Conservation (phyloP, 2,888 invertebrate species). For the Halocaridina rubra region DNA sequence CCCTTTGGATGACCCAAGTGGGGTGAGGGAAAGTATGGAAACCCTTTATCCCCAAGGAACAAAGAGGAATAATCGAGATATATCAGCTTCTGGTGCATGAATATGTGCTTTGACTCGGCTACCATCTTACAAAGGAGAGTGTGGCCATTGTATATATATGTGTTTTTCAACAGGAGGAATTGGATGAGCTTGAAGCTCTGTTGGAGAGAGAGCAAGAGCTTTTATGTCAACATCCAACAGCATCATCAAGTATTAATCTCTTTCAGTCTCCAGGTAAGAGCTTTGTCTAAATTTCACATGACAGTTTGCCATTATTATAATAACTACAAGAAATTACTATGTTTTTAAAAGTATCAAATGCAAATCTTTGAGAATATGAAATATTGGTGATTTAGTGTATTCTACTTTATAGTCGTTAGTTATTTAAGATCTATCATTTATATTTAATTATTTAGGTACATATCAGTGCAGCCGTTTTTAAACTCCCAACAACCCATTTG, state of each 20-base stretch:
- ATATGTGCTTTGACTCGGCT: too few species aligned
- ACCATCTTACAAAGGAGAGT: too few species aligned
- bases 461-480: too few species aligned
- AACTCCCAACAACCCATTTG: too few species aligned
- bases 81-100: too few species aligned
- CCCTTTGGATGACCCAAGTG: too few species aligned
- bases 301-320: too few species aligned
- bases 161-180: conserved; percentile 43
- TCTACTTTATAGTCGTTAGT: not conserved
- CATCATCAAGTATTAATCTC: conserved; percentile 11
- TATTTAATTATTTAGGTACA: not conserved
- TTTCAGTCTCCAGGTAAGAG: conserved; percentile 30
- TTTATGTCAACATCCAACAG: conserved; percentile 7
- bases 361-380: not conserved
- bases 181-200: conserved; percentile 45
- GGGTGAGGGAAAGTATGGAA: too few species aligned
- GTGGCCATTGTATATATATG: too few species aligned
- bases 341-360: not conserved
- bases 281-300: too few species aligned
- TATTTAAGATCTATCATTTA: not conserved
- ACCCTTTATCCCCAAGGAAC: too few species aligned
- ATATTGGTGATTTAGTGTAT: not conserved
- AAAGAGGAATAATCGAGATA: too few species aligned
- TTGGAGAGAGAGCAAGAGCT: conserved; percentile 24
- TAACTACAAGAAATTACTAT: not conserved